Base-by-base conservation (phyloP, 2,113 vertebrate species). In the Grus americana region DNA sequence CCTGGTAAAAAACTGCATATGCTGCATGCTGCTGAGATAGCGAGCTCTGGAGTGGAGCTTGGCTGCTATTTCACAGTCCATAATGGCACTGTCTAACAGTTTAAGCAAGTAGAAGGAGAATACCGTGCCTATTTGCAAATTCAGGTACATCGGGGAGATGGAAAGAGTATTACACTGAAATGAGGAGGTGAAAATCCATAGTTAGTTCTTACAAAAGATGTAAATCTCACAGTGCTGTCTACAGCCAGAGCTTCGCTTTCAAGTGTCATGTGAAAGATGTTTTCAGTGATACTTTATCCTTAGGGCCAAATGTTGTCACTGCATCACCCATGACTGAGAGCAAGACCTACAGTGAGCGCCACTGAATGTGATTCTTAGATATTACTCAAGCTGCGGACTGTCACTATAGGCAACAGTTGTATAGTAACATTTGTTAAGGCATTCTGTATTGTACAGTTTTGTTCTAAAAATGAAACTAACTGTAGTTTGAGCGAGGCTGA, bases 371-470 rank as follows among this genome's bases (percentile, higher is more conserved):
- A 85, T 55, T 82, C n/a, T 42, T 24, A 8, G 34, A 11, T 57
- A 15, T 14, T 50, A 29, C 18, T 49, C 8, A 27, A 94, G 92
- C 93, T 94, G 95, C 94, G 91, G 94, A 32, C 73, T 95, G 71
- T 81, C 72, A 84, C 71, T 86, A 20, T 24, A 66, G 94, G 94
- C 79, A 94, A 6, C 47, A 52, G 22, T 46, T 38, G 62, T 13
- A 22, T 46, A 34, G 81, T 42, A 75, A 16, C 20, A 5, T 86
- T 92, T 50, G 30, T 79, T 91, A 34, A 46, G 81, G 14, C 44
- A 24, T 85, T 96, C 50, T 79, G n/a, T 78, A 23, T 52, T 61
- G 65, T 36, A n/a, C 34, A 42, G 46, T 11, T 80, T 52, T 78
- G 71, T 58, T 90, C 72, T 93, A 26, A 88, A 93, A 90, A 70